Evolutionary conservation across 2,888 invertebrate genomes (phyloP).

Genomic region (Nesidiocoris tenuis): DNA sequence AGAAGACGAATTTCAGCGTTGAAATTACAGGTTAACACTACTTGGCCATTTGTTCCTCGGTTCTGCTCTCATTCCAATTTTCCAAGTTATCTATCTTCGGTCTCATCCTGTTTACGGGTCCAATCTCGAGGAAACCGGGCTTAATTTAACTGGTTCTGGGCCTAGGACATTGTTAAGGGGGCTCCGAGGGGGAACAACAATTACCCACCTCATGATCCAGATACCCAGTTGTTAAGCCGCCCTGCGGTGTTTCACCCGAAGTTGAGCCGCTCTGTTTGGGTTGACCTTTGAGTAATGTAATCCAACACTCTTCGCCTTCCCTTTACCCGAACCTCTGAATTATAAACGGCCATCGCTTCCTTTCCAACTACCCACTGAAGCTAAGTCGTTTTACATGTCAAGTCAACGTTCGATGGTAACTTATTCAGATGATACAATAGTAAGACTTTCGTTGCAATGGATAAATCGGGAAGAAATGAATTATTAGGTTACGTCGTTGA

Average conservation of each 20-base stretch:
- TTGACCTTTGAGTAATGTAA: neutral
- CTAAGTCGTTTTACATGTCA: neutral
- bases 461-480: too few relatives aligned
- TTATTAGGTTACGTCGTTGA: too few relatives aligned
- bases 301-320: neutral
- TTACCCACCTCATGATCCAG: conserved; percentile 30
- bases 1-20: too few relatives aligned
- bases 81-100: too few relatives aligned
- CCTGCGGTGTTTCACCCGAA: conserved; percentile 10
- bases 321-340: neutral
- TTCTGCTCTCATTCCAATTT: too few relatives aligned
- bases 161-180: neutral
- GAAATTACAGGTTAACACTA: too few relatives aligned
- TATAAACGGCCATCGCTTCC: neutral
- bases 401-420: neutral
- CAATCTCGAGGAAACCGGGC: neutral
- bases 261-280: conserved; percentile 11
- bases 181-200: conserved; percentile 11
- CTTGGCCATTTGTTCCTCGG: too few relatives aligned
- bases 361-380: neutral
- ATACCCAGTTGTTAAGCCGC: conserved; percentile 32
- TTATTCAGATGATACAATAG: too few relatives aligned
- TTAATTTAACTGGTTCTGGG: neutral
- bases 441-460: too few relatives aligned
- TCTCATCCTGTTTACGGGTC: neutral